phyloP scores from a whole-genome alignment of 2,888 invertebrate species.

The Theristus sp. region DNA sequence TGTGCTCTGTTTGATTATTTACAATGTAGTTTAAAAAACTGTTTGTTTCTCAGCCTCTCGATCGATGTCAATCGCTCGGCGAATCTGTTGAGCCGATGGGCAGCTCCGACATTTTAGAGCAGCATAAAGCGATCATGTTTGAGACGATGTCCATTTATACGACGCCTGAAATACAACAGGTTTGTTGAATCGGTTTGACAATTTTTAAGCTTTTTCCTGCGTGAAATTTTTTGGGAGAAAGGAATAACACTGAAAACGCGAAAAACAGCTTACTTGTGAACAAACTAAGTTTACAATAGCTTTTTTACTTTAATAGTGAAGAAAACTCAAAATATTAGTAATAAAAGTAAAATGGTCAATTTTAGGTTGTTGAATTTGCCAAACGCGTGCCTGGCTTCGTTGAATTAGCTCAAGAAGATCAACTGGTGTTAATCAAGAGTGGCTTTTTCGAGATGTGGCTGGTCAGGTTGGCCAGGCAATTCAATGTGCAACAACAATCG shows the following conservation, averaged over 20 bases:
- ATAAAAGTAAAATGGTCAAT: too few relatives aligned
- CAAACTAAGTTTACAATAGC: too few relatives aligned
- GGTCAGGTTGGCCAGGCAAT: conserved; percentile 60
- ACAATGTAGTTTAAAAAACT: neutral
- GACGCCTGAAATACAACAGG: conserved; percentile 71
- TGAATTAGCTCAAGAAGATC: conserved; percentile 77
- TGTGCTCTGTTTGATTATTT: neutral
- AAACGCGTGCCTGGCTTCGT: conserved; percentile 82
- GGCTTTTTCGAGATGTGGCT: conserved; percentile 95
- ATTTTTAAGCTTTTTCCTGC: too few relatives aligned
- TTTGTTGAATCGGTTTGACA: too few relatives aligned
- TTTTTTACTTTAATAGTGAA: too few relatives aligned
- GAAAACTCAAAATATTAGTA: too few relatives aligned
- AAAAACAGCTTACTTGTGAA: too few relatives aligned
- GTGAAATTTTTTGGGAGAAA: too few relatives aligned
- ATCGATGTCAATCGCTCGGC: neutral
- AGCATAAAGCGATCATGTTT: conserved; percentile 64
- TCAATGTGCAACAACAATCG: conserved; percentile 45
- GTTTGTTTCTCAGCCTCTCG: conserved; percentile 1
- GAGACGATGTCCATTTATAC: conserved; percentile 52
- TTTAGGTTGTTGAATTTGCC: conserved; percentile 90
- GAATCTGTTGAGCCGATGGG: conserved; percentile 9
- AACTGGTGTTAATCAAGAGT: conserved; percentile 79
- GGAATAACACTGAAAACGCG: too few relatives aligned
- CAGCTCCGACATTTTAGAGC: conserved; percentile 37